phyloP scores from a whole-genome alignment of 2,888 invertebrate species.

The Chloroclystis v-ata region DNA sequence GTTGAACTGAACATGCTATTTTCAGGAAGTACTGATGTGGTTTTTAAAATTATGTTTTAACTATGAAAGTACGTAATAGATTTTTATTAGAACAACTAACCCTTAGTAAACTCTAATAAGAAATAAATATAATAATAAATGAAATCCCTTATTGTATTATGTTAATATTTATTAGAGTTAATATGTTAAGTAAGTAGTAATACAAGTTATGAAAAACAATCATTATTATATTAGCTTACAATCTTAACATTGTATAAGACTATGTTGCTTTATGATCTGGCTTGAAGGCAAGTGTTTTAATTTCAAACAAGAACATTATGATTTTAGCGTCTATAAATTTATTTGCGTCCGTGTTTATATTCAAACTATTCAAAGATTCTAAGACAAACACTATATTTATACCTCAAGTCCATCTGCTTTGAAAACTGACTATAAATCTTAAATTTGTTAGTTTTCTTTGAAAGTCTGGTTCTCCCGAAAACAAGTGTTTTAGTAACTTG shows the following conservation, averaged over 20 bases:
- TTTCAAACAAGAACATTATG: constrained; percentile 27
- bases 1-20: too few species aligned
- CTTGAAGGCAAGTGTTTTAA: constrained; percentile 20
- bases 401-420: constrained; percentile 12
- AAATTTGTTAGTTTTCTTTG: constrained; percentile 4
- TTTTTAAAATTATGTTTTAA: too few species aligned
- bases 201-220: too few species aligned
- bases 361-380: constrained; percentile 20
- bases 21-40: too few species aligned
- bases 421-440: constrained; percentile 8
- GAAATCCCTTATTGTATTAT: too few species aligned
- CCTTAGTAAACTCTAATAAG: too few species aligned
- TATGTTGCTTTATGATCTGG: constrained; percentile 5
- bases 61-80: too few species aligned
- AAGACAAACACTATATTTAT: constrained; percentile 13
- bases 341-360: constrained; percentile 27
- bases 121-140: too few species aligned
- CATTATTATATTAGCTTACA: neutral
- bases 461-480: neutral
- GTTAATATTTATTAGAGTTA: too few species aligned
- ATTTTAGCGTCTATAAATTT: constrained; percentile 29
- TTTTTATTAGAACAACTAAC: too few species aligned
- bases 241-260: neutral
- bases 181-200: too few species aligned
- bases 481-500: too few species aligned